Percentiles rank a stretch among this genome's conserved stretches.
Conservation (phyloP, 1,140 invertebrate species). For the Ctenoplectra terminalis region DNA sequence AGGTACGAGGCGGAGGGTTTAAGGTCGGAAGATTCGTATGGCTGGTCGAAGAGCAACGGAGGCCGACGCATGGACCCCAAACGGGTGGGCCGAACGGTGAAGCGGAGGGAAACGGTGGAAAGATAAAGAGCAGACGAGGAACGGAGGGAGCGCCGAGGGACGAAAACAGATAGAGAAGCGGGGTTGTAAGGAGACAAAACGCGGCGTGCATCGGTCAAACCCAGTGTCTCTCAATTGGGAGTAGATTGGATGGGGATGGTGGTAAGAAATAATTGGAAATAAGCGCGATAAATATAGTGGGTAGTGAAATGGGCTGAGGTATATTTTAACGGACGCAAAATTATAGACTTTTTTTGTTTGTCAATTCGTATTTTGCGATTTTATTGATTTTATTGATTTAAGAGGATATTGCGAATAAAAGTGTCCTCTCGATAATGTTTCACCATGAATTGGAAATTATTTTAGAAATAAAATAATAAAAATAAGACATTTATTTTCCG, state of each 20-base stretch:
- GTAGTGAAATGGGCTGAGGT: too few relatives aligned
- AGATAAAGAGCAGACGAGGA: slow-evolving; percentile 24
- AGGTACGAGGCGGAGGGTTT: slow-evolving; percentile 43
- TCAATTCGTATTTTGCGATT: too few relatives aligned
- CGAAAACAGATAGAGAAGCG: slow-evolving; percentile 41
- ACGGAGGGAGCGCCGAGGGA: slow-evolving; percentile 13
- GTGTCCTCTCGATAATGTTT: too few relatives aligned
- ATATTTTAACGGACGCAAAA: too few relatives aligned
- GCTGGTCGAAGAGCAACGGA: background rate
- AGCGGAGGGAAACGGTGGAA: background rate
- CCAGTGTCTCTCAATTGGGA: slow-evolving; percentile 37
- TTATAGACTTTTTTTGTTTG: too few relatives aligned
- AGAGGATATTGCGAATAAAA: too few relatives aligned
- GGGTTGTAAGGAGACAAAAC: slow-evolving; percentile 26
- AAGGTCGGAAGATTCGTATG: slow-evolving; percentile 50
- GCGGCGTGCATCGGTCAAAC: slow-evolving; percentile 19
- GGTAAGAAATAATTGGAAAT: background rate
- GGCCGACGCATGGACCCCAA: slow-evolving; percentile 1
- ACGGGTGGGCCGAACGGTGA: background rate
- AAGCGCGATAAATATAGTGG: background rate
- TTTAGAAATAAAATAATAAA: too few relatives aligned
- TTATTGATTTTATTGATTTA: too few relatives aligned
- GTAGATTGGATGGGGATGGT: too few relatives aligned
- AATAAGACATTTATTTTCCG: too few relatives aligned
- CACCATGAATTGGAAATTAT: too few relatives aligned